phyloP scores from a whole-genome alignment of 2,797 vertebrate genomes.

The Decapterus maruadsi region DNA sequence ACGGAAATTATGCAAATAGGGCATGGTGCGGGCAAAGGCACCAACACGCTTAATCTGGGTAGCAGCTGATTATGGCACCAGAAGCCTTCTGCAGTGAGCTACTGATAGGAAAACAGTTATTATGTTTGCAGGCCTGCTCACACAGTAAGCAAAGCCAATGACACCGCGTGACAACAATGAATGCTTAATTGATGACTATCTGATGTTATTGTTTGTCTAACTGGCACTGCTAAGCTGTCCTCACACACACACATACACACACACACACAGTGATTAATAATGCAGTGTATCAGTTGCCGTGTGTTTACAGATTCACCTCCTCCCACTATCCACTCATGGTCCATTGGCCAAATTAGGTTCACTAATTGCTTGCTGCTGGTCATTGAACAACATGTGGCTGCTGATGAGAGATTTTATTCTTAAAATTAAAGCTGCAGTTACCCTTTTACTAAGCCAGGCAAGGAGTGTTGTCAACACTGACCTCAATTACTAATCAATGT shows the following conservation, averaged over 20 bases:
- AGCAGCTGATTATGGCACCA: conserved; percentile 31
- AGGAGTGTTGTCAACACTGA: conserved; percentile 1
- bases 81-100: conserved; percentile 10
- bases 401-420: conserved; percentile 19
- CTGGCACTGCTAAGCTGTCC: conserved; percentile 27
- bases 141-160: conserved; percentile 33
- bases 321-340: conserved; percentile 28
- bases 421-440: conserved; percentile 16
- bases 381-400: conserved; percentile 44
- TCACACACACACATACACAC: conserved; percentile 3
- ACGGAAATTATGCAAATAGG: conserved; percentile 31
- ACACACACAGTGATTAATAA: conserved; percentile 42
- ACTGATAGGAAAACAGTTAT: conserved; percentile 21
- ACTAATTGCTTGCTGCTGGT: conserved; percentile 56
- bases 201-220: conserved; percentile 46
- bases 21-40: conserved; percentile 7
- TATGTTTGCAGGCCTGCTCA: conserved; percentile 33
- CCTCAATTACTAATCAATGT: conserved; percentile 39
- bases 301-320: conserved; percentile 49
- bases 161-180: conserved; percentile 39
- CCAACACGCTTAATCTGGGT: conserved; percentile 3
- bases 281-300: conserved; percentile 52
- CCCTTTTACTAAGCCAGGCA: conserved; percentile 14
- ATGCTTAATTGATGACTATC: conserved; percentile 55
- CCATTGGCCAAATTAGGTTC: conserved; percentile 54